Percentiles rank a stretch among this genome's conserved stretches.
These are phyloP conservation scores for Carassius gibelio DNA, from an alignment of 2,113 vertebrate genomes.

Conservation along the genomic window DNA sequence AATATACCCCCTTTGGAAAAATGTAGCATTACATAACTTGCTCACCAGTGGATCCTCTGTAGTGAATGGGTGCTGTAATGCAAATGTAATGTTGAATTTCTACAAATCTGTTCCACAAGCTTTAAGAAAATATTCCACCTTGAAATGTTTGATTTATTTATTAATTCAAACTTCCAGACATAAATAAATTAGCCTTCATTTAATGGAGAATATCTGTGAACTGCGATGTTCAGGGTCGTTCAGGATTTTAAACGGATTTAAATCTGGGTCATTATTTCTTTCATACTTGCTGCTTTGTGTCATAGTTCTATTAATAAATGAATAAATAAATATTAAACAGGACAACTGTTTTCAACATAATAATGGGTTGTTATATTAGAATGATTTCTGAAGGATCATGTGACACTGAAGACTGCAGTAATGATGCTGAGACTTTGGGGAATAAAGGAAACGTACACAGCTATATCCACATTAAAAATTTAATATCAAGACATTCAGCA, in stretches of 20 bases:
- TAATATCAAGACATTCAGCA: slow-evolving; percentile 76
- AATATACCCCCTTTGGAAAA: background rate
- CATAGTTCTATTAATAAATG: background rate
- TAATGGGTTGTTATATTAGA: background rate
- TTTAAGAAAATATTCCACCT: background rate
- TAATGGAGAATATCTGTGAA: background rate
- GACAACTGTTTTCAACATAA: background rate
- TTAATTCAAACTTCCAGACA: background rate
- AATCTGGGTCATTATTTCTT: background rate
- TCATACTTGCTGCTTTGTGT: background rate
- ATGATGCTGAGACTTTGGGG: no score
- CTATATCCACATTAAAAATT: slow-evolving; percentile 59
- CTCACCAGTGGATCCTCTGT: background rate
- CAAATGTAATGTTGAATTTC: no score
- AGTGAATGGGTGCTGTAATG: background rate
- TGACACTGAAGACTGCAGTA: no score
- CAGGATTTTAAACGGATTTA: background rate
- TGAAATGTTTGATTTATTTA: background rate
- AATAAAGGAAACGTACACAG: background rate
- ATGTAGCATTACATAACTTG: background rate
- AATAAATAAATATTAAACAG: background rate
- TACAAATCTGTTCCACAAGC: background rate
- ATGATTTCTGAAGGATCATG: background rate
- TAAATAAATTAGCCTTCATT: background rate
- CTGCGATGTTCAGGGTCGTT: background rate